Evolutionary conservation across 2,888 invertebrate genomes (phyloP), one percentile per base, ranked within the genome.

Genomic region (Anoncus sp.): DNA sequence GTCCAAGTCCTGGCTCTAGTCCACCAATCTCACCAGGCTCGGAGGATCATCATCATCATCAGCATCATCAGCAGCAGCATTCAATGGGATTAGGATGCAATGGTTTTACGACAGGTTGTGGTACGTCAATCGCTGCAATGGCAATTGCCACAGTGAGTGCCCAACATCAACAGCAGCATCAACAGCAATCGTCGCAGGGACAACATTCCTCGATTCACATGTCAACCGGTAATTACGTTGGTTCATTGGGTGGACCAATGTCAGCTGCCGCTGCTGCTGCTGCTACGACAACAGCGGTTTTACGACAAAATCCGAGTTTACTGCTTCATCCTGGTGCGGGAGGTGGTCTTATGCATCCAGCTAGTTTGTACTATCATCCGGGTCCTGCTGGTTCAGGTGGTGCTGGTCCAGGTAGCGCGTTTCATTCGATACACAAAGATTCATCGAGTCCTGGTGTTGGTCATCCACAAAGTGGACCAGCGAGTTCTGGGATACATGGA

Each of bases 1-100:
- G 95, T 38, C 94, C 94, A 80, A 95, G 95, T 85, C 87, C 89
- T 0, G 80, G 83, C 4, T 95, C 95, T 73, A 96, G 96, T 90
- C 97, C 97, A 0, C 96, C 97, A 0, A 97, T 97, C 55, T 97
- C 97, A 10, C 97, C 97, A 0, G 97, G 97, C 2, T 96, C 96
- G 38, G 97, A 97, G 87, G 96, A 96, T 63, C 94, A 77, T 62
- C 77, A n/a, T n/a, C n/a, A n/a, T n/a, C n/a, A n/a, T n/a, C n/a
- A n/a, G n/a, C n/a, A n/a, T n/a, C n/a, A n/a, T n/a, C n/a, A n/a
- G n/a, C n/a, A n/a, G n/a, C n/a, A 75, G 12, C 51, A 92, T 0
- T 91, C 74, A 0, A 65, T 75, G 60, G 22, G 47, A 3, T 22
- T 73, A 0, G 66, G 62, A 27, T 74, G 74, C 16, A 78, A 81